A percentile compares a stretch with the other conserved stretches of the same genome.
Conservation (phyloP, 2,888 invertebrate species). For the Pristionchus mayeri region DNA sequence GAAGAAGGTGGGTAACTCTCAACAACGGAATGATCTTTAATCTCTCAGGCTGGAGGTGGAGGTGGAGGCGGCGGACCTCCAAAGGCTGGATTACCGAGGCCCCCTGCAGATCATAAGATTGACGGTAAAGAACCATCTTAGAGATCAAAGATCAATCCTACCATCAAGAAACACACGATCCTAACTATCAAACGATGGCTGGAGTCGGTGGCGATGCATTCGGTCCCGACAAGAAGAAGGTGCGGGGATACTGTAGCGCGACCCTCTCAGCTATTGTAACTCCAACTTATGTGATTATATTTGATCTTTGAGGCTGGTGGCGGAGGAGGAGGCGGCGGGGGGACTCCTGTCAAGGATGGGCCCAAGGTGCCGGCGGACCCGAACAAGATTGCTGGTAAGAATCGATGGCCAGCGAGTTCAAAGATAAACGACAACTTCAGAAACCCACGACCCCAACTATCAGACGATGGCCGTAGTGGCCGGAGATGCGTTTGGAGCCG, state of each 20-base stretch:
- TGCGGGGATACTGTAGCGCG: too few relatives aligned
- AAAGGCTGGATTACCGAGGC: not conserved
- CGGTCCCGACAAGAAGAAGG: not conserved
- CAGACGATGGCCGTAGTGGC: too few relatives aligned
- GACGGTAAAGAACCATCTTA: not conserved
- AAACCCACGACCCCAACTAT: too few relatives aligned
- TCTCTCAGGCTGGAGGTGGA: not conserved
- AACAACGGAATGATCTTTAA: too few relatives aligned
- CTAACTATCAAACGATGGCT: constrained; percentile 7
- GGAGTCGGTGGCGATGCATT: not conserved
- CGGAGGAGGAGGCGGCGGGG: not conserved
- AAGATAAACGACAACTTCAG: too few relatives aligned
- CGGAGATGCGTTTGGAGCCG: too few relatives aligned
- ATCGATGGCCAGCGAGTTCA: too few relatives aligned
- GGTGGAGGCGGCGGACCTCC: not conserved
- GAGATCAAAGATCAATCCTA: not conserved
- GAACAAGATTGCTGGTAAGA: not conserved
- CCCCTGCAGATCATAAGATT: not conserved
- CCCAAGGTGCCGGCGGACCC: not conserved
- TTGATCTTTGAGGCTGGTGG: not conserved
- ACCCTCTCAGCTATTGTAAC: too few relatives aligned
- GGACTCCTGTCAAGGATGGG: too few relatives aligned
- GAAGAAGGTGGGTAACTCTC: not conserved
- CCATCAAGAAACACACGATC: not conserved
- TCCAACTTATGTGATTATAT: not conserved